A percentile compares a stretch with the other conserved stretches of the same genome.
Evolutionary conservation across 2,113 vertebrate species (phyloP).

Genomic region (Vidua macroura): DNA sequence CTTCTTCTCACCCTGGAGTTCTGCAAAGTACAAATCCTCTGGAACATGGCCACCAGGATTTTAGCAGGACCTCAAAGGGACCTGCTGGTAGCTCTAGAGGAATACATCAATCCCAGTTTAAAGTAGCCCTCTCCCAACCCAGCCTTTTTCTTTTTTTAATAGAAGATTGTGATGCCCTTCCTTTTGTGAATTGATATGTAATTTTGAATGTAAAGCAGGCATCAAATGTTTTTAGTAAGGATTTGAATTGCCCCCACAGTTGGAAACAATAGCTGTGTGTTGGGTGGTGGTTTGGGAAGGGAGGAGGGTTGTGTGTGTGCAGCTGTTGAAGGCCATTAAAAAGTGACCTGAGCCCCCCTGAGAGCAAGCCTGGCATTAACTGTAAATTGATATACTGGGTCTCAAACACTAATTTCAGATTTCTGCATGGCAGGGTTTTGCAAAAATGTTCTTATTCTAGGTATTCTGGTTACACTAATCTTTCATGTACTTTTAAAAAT

Average conservation of each 20-base stretch:
- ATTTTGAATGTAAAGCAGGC: background rate
- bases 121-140: background rate
- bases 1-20: background rate
- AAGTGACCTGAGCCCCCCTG: background rate
- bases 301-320: background rate
- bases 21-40: background rate
- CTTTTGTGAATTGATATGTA: background rate
- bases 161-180: background rate
- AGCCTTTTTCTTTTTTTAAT: background rate
- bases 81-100: background rate
- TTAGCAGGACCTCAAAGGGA: background rate
- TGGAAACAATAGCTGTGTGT: background rate
- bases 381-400: slow-evolving; percentile 1
- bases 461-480: background rate
- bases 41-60: background rate
- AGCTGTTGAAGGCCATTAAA: slow-evolving; percentile 30
- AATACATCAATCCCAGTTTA: background rate
- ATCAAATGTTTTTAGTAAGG: background rate
- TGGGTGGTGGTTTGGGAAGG: background rate
- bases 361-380: background rate
- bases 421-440: background rate
- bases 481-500: background rate
- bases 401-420: background rate
- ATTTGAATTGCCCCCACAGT: background rate
- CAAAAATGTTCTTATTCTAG: background rate